phyloP scores from a whole-genome alignment of 1,140 invertebrate genomes.

The Drosophila punjabiensis region DNA sequence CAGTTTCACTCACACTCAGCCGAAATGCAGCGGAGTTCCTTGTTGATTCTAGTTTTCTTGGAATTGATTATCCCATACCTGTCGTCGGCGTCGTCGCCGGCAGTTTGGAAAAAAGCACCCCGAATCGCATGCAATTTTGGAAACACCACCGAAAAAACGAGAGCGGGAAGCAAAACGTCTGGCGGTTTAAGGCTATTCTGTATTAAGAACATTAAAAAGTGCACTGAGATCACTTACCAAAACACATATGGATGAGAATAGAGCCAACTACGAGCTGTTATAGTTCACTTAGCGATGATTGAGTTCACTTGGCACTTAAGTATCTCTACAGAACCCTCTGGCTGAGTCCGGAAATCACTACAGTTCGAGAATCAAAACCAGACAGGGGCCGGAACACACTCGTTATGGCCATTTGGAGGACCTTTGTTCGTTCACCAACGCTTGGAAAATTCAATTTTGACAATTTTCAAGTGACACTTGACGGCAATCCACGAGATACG shows the following conservation, averaged over 20 bases:
- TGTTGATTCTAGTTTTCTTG: constrained; percentile 47
- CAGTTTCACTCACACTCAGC: not conserved
- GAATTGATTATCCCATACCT: constrained; percentile 81
- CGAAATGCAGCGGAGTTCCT: constrained; percentile 20
- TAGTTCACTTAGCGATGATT: constrained; percentile 21
- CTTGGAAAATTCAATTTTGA: constrained; percentile 60
- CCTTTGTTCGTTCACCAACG: constrained; percentile 53
- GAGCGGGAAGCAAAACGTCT: constrained; percentile 45
- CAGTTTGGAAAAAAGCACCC: constrained; percentile 70
- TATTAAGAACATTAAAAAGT: constrained; percentile 12
- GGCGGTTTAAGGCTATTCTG: constrained; percentile 23
- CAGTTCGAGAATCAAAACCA: constrained; percentile 18
- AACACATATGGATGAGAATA: constrained; percentile 14
- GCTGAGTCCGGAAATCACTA: constrained; percentile 33
- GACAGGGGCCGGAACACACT: constrained; percentile 33
- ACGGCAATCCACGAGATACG: constrained; percentile 56
- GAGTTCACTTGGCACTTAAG: constrained; percentile 29
- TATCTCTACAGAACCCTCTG: constrained; percentile 31
- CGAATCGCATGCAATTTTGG: constrained; percentile 70
- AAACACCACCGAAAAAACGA: constrained; percentile 73
- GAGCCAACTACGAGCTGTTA: constrained; percentile 9
- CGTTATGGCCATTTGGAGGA: constrained; percentile 57
- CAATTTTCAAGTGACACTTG: constrained; percentile 68
- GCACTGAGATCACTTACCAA: constrained; percentile 42
- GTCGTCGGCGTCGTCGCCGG: constrained; percentile 48